These are phyloP conservation scores for Catocala sponsa DNA, from an alignment of 2,888 invertebrate species.

Conservation along the genomic window DNA sequence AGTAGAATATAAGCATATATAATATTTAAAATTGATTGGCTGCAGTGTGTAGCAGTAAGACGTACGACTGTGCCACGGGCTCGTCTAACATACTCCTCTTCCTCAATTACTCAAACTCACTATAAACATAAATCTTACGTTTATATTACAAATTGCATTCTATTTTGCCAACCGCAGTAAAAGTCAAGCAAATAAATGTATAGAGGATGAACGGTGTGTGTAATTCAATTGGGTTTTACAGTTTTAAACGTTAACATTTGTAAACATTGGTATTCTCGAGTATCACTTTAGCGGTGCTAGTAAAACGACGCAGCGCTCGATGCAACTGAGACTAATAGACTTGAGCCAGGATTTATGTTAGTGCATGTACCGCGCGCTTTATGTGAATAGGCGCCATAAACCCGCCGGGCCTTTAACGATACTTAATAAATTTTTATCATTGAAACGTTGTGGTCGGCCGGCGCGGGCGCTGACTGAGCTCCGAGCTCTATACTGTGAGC, in stretches of 20 bases:
- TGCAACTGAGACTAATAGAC: conserved; percentile 89
- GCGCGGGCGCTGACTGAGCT: too few species aligned
- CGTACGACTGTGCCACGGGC: neutral
- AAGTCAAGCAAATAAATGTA: conserved; percentile 56
- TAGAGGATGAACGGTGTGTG: conserved; percentile 53
- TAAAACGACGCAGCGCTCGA: conserved; percentile 61
- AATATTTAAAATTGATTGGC: too few species aligned
- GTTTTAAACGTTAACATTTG: conserved; percentile 65
- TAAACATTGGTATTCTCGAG: conserved; percentile 59
- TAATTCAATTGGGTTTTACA: conserved; percentile 68
- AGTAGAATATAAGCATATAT: neutral
- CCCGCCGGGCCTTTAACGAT: conserved; percentile 77
- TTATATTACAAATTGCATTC: conserved; percentile 49
- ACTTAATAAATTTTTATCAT: conserved; percentile 84
- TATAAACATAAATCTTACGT: conserved; percentile 36
- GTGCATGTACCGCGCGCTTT: conserved; percentile 72
- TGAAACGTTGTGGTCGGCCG: conserved; percentile 55
- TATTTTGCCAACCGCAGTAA: conserved; percentile 46
- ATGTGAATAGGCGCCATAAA: conserved; percentile 79
- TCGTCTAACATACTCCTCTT: conserved; percentile 17
- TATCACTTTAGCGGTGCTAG: conserved; percentile 63
- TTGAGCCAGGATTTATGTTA: conserved; percentile 74
- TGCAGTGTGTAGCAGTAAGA: neutral
- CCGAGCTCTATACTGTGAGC: too few species aligned
- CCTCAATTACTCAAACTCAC: conserved; percentile 32